Evolutionary conservation across 2,797 vertebrate species (phyloP).

Genomic region (Simalia tracyae): DNA sequence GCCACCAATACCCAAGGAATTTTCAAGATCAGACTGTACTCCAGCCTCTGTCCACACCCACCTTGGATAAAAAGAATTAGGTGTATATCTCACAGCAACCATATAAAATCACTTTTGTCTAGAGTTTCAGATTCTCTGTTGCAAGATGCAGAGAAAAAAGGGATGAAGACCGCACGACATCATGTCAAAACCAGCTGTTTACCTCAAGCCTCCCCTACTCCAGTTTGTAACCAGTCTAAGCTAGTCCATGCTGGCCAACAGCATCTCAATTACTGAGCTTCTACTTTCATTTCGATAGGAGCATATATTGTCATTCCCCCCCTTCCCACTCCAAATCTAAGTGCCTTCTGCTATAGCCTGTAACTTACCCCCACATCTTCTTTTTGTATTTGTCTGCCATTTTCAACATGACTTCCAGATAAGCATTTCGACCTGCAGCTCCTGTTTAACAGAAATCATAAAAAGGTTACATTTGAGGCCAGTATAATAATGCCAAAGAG

Average conservation of each 20-base stretch:
- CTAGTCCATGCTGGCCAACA: neutral
- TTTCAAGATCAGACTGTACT: constrained; percentile 88
- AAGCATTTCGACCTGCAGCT: constrained; percentile 88
- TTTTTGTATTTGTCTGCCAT: constrained; percentile 98
- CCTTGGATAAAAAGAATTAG: constrained; percentile 64
- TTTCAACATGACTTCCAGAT: constrained; percentile 89
- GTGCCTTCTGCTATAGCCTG: neutral
- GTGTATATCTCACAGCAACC: neutral
- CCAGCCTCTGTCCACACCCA: constrained; percentile 97
- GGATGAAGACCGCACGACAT: neutral
- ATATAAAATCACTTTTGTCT: neutral
- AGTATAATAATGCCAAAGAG: neutral
- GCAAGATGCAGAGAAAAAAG: neutral
- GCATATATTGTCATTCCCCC: neutral
- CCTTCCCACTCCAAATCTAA: neutral
- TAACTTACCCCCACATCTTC: constrained; percentile 96
- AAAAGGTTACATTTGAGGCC: neutral
- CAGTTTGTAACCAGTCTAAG: neutral
- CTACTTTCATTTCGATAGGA: neutral
- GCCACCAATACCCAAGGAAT: constrained; percentile 89
- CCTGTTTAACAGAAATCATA: constrained; percentile 72
- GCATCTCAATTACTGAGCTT: neutral
- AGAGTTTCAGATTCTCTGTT: neutral
- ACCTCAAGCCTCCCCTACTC: neutral
- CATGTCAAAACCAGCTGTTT: neutral